These are phyloP conservation scores for Polydrusus cervinus DNA, from an alignment of 2,888 invertebrate species.

Conservation along the genomic window DNA sequence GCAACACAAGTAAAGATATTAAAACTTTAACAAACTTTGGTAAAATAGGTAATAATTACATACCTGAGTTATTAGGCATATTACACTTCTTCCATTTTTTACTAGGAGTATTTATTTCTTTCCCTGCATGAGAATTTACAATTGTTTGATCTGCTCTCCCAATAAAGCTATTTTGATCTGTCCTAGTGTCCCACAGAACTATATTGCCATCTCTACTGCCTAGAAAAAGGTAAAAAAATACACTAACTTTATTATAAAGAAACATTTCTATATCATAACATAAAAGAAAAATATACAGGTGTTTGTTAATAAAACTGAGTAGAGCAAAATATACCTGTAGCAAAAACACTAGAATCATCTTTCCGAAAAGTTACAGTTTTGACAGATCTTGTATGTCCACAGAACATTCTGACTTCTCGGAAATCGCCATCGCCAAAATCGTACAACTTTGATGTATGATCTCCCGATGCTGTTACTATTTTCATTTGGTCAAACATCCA, in stretches of 20 bases:
- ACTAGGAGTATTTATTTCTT: slow-evolving; percentile 49
- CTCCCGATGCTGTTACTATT: slow-evolving; percentile 89
- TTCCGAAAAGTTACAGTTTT: slow-evolving; percentile 86
- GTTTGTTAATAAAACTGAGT: not conserved
- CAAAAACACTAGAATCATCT: slow-evolving; percentile 83
- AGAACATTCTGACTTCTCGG: slow-evolving; percentile 76
- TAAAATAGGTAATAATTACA: slow-evolving; percentile 53
- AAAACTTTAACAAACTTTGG: no score
- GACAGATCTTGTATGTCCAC: slow-evolving; percentile 86
- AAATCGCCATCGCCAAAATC: slow-evolving; percentile 75
- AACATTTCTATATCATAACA: no score
- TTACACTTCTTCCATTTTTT: slow-evolving; percentile 57
- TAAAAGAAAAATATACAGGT: not conserved
- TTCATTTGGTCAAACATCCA: slow-evolving; percentile 87
- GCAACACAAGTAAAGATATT: no score
- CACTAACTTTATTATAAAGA: not conserved
- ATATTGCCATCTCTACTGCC: slow-evolving; percentile 89
- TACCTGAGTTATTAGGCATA: slow-evolving; percentile 59
- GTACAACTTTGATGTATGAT: slow-evolving; percentile 88
- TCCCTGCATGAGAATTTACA: slow-evolving; percentile 76
- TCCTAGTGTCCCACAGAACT: slow-evolving; percentile 87
- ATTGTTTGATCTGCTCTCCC: slow-evolving; percentile 83
- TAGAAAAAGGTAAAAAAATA: slow-evolving; percentile 4
- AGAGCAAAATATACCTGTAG: slow-evolving; percentile 75
- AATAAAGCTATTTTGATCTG: slow-evolving; percentile 69